These are phyloP conservation scores for Mustelus asterias DNA, from an alignment of 2,113 vertebrate genomes.

Conservation along the genomic window DNA sequence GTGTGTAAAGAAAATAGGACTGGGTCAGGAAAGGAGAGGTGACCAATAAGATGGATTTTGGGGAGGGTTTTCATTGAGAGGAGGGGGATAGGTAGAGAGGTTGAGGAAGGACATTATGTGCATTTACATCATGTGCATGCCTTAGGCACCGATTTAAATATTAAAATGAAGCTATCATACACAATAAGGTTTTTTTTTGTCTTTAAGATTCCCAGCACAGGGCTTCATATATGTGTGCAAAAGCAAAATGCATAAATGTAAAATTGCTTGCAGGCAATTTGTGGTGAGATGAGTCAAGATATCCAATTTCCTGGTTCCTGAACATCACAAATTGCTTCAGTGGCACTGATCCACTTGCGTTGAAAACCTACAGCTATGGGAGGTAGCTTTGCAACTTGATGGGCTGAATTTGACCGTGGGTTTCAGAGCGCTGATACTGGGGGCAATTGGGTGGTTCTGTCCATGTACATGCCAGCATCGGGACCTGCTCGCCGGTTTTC, in stretches of 20 bases:
- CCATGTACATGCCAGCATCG: too few relatives aligned
- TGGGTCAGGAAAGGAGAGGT: background rate
- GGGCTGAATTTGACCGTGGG: too few relatives aligned
- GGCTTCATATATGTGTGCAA: background rate
- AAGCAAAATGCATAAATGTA: background rate
- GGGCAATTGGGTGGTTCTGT: too few relatives aligned
- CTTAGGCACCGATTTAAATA: background rate
- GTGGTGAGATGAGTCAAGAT: background rate
- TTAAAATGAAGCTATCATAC: background rate
- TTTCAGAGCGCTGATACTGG: too few relatives aligned
- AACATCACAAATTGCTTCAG: background rate
- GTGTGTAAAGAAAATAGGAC: background rate
- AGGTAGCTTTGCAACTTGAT: background rate
- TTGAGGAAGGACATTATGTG: background rate
- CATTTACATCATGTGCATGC: background rate
- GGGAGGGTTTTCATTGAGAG: too few relatives aligned
- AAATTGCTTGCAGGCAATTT: background rate
- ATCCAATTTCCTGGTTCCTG: background rate
- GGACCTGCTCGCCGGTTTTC: too few relatives aligned
- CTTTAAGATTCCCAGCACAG: background rate
- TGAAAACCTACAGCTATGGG: background rate
- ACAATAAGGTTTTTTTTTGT: background rate
- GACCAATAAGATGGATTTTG: too few relatives aligned
- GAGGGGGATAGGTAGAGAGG: background rate
- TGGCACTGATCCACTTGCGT: background rate